Base-by-base conservation (phyloP, 2,888 invertebrate species). In the Rhogogaster chlorosoma region DNA sequence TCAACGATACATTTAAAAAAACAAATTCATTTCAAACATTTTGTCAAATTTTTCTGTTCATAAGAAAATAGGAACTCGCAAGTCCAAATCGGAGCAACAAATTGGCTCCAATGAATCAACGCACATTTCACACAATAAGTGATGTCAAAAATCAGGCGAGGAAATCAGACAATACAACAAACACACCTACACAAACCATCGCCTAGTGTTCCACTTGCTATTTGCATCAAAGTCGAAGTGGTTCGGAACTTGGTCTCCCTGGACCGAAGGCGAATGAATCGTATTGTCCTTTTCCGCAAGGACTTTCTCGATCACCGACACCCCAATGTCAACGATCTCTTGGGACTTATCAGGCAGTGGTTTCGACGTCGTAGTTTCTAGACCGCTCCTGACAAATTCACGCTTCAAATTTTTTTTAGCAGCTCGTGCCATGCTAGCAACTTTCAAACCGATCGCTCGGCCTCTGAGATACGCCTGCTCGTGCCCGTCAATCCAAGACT, bases 391-490 rank as follows among this genome's bases (percentile, higher is more conserved):
- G 18, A 84, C 45, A 29, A 86, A 86, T 84, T 84, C 49, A 42
- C 49, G 29, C 29, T 73, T 86, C 12, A 83, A 42, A 32, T 86
- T 73, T 45, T 86, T 84, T 22, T 86, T 86, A 61, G 86, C 86
- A 4, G 84, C 86, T 64, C 82, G 78, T 2, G 87, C 87, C 83
- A 87, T 86, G 75, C 67, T 83, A 4, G 77, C 82, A 1, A 88
- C 85, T n/a, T 80, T 87, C 57, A 85, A n/a, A 29, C 87, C 87
- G 2, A 88, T 70, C 12, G 85, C 82, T 49, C 85, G 85, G n/a
- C 87, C 87, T 49, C 75, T 87, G 18, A 71, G 73, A 57, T 84
- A 88, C 22, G 57, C 77, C 26, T 80, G 77, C 36, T 57, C 83
- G 45, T 83, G 83, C 0, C 83, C 83, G 67, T 70, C 32, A 38